phyloP scores from a whole-genome alignment of 2,888 invertebrate species.

The Acleris sparsana region DNA sequence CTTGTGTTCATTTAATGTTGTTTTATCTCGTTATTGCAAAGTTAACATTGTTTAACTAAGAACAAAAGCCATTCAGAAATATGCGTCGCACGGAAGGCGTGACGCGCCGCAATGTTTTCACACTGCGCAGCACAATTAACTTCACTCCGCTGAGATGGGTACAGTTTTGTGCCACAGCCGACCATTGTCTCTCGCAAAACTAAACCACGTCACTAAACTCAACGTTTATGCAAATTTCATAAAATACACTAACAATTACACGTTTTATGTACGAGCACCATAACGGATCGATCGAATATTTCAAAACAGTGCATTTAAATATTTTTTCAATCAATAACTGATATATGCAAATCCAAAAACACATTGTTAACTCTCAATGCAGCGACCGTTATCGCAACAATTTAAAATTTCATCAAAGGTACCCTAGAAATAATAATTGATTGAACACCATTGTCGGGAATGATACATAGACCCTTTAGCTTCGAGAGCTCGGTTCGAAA shows the following conservation, averaged over 20 bases:
- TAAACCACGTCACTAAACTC: slow-evolving; percentile 24
- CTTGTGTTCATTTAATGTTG: slow-evolving; percentile 30
- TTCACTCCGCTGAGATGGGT: slow-evolving; percentile 68
- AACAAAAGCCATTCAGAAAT: slow-evolving; percentile 80
- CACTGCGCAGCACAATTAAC: slow-evolving; percentile 71
- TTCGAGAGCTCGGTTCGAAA: slow-evolving; percentile 75
- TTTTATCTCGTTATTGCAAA: slow-evolving; percentile 46
- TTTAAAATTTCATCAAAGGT: slow-evolving; percentile 80
- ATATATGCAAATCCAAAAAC: slow-evolving; percentile 78
- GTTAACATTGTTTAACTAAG: slow-evolving; percentile 68
- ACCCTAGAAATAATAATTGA: slow-evolving; percentile 80
- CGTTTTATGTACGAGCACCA: slow-evolving; percentile 64
- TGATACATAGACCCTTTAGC: slow-evolving; percentile 69
- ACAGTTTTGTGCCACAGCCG: slow-evolving; percentile 66
- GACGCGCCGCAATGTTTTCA: slow-evolving; percentile 76
- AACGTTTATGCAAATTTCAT: slow-evolving; percentile 48
- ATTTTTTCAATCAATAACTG: slow-evolving; percentile 83
- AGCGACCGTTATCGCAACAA: slow-evolving; percentile 79
- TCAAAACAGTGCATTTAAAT: slow-evolving; percentile 77
- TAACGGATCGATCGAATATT: slow-evolving; percentile 76
- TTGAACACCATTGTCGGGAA: slow-evolving; percentile 74
- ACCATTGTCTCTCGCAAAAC: slow-evolving; percentile 55
- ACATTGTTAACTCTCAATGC: slow-evolving; percentile 71
- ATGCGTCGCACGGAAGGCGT: slow-evolving; percentile 66
- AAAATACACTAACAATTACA: slow-evolving; percentile 58